Conservation (phyloP, 1,140 invertebrate genomes). For the Eciton burchellii region DNA sequence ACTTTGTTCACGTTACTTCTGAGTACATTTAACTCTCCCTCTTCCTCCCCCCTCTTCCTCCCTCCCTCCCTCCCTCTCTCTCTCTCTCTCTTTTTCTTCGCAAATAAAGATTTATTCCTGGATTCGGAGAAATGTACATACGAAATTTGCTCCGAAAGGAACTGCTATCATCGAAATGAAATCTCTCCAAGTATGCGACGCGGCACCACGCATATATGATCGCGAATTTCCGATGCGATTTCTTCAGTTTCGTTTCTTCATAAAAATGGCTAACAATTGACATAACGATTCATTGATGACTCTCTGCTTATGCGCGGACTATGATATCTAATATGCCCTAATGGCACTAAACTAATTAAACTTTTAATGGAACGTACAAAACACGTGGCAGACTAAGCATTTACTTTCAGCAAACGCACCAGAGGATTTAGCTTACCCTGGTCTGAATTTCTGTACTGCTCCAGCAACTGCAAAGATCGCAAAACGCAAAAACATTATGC, state of each 20-base stretch:
- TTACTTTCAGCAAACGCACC: slow-evolving; percentile 84
- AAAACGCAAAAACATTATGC: slow-evolving; percentile 29
- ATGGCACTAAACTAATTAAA: slow-evolving; percentile 46
- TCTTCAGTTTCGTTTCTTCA: not conserved
- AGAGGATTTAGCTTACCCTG: slow-evolving; percentile 87
- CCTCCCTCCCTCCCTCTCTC: too few relatives aligned
- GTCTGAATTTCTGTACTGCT: slow-evolving; percentile 88
- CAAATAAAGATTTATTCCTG: slow-evolving; percentile 34
- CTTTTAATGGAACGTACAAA: slow-evolving; percentile 4
- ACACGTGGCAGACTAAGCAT: slow-evolving; percentile 56
- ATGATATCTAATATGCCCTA: not conserved
- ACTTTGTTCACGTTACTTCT: slow-evolving; percentile 37
- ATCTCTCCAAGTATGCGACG: not conserved
- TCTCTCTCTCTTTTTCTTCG: too few relatives aligned
- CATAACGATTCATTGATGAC: slow-evolving; percentile 20
- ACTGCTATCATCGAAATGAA: not conserved
- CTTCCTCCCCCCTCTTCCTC: too few relatives aligned
- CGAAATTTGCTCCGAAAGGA: not conserved
- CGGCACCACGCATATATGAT: not conserved
- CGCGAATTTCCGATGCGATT: slow-evolving; percentile 5
- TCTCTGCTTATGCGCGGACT: not conserved
- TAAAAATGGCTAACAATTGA: not conserved
- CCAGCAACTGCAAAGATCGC: slow-evolving; percentile 86
- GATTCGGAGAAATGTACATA: not conserved
- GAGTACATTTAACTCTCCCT: slow-evolving; percentile 44